phyloP scores from a whole-genome alignment of 2,888 invertebrate genomes.

The Thereva nobilitata region DNA sequence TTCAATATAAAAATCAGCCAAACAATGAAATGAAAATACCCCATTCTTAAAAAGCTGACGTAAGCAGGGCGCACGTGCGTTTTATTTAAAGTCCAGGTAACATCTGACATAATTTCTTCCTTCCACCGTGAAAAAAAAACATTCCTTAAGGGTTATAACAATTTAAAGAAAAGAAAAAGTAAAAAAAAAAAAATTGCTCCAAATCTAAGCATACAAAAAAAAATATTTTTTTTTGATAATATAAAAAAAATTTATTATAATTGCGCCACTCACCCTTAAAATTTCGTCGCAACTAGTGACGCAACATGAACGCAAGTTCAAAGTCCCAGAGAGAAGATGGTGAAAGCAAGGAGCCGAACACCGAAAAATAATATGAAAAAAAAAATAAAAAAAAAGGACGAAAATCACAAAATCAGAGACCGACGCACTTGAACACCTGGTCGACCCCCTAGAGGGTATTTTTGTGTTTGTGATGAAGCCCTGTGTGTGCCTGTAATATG shows the following conservation, averaged over 20 bases:
- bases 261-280: slow-evolving; percentile 26
- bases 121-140: no score
- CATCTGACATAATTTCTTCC: no score
- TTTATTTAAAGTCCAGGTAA: no score
- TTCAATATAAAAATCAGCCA: no score
- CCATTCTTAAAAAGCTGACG: no score
- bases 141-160: no score
- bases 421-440: slow-evolving; percentile 47
- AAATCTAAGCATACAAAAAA: no score
- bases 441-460: slow-evolving; percentile 44
- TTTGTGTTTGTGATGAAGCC: slow-evolving; percentile 13
- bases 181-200: no score
- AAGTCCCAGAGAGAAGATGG: slow-evolving; percentile 22
- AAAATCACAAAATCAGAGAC: slow-evolving; percentile 35
- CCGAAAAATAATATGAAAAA: neutral
- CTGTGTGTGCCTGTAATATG: neutral
- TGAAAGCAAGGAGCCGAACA: slow-evolving; percentile 20
- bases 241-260: slow-evolving; percentile 18
- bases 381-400: slow-evolving; percentile 9
- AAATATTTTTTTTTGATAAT: no score
- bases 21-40: no score
- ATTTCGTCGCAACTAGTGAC: slow-evolving; percentile 26
- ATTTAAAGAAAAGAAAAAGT: no score
- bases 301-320: slow-evolving; percentile 33
- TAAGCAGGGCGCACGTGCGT: no score